These are phyloP conservation scores for Nomada ferruginata DNA, from an alignment of 2,888 invertebrate species.

Conservation along the genomic window DNA sequence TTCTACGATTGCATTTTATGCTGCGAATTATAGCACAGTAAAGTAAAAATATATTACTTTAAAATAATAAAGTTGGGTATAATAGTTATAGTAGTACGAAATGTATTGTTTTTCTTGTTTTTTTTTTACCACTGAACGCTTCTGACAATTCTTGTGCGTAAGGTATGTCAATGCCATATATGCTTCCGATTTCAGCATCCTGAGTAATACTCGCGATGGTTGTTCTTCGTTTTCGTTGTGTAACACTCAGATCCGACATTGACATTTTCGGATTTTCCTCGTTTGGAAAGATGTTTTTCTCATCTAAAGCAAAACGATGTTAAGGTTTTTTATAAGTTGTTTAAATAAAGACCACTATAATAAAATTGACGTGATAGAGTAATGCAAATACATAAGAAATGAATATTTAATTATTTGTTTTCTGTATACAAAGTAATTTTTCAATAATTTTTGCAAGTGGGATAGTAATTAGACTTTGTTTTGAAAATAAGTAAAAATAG, in stretches of 20 bases:
- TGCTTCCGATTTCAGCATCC: slow-evolving; percentile 82
- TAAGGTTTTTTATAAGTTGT: background rate
- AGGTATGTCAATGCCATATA: slow-evolving; percentile 84
- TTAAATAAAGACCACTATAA: background rate
- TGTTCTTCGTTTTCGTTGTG: slow-evolving; percentile 60
- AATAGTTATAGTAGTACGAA: background rate
- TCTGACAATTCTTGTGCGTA: slow-evolving; percentile 77
- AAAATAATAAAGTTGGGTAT: too few species aligned
- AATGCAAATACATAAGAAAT: too few species aligned
- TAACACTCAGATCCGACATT: background rate
- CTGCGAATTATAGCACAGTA: too few species aligned
- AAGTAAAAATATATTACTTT: too few species aligned
- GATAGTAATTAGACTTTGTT: too few species aligned
- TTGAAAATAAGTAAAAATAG: too few species aligned
- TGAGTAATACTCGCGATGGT: slow-evolving; percentile 77
- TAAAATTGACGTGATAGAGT: background rate
- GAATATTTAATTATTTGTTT: too few species aligned
- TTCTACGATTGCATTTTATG: too few species aligned
- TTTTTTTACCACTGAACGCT: slow-evolving; percentile 37
- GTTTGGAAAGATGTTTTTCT: slow-evolving; percentile 38
- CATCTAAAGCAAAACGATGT: slow-evolving; percentile 30
- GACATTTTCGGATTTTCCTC: slow-evolving; percentile 32
- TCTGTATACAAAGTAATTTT: too few species aligned
- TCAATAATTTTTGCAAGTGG: too few species aligned
- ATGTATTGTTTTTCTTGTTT: background rate